phyloP scores from a whole-genome alignment of 2,888 invertebrate species.

The Dendrolimus houi region DNA sequence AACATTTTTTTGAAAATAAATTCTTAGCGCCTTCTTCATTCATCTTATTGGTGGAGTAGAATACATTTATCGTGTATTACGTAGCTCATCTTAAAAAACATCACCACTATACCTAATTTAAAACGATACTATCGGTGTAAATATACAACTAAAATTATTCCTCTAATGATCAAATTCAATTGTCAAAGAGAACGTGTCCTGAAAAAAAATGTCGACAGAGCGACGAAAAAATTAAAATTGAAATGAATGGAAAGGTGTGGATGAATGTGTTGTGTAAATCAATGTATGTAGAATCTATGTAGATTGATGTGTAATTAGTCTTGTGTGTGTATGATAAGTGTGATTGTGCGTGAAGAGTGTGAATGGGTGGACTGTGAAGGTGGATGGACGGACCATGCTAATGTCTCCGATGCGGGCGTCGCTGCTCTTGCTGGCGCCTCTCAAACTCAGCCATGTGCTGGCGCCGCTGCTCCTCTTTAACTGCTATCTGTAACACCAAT shows the following conservation, averaged over 20 bases:
- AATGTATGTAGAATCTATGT: conserved; percentile 4
- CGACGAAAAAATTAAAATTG: conserved; percentile 35
- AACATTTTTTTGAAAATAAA: conserved; percentile 72
- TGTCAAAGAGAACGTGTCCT: conserved; percentile 39
- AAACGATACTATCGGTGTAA: conserved; percentile 21
- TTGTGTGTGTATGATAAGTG: not conserved
- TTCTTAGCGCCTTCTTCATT: conserved; percentile 34
- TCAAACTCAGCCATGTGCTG: conserved; percentile 93
- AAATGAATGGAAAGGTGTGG: conserved; percentile 16
- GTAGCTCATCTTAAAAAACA: not conserved
- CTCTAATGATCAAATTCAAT: conserved; percentile 32
- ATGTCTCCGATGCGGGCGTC: conserved; percentile 72
- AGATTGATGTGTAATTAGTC: not conserved
- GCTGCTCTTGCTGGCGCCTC: conserved; percentile 84
- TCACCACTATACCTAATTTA: conserved; percentile 13
- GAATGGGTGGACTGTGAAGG: conserved; percentile 20
- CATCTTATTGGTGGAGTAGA: not conserved
- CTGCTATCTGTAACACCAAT: conserved; percentile 81
- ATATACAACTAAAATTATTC: conserved; percentile 40
- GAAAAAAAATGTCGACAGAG: conserved; percentile 47
- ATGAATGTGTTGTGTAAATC: conserved; percentile 9
- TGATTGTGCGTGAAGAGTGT: conserved; percentile 11
- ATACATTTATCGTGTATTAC: conserved; percentile 4
- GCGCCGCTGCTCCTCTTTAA: conserved; percentile 91
- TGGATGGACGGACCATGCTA: conserved; percentile 68